Evolutionary conservation across 2,888 invertebrate genomes (phyloP), one percentile per base, ranked within the genome.

Genomic region (Linnaemya vulpina): DNA sequence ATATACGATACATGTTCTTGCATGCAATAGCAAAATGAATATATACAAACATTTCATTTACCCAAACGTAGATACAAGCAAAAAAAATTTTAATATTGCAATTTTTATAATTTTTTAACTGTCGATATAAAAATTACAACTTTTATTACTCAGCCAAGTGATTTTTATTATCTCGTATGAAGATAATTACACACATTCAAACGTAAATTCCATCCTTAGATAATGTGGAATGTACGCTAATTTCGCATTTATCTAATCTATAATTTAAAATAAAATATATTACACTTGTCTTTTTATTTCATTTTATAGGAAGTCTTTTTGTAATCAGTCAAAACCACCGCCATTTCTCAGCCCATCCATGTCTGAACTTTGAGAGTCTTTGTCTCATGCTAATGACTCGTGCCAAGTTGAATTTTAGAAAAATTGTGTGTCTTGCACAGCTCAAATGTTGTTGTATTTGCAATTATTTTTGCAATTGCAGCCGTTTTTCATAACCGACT

Each of bases 331-430:
- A 15, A 77, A 77, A 73, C 15, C 20, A 55, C 17, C 15, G 40
- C 38, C 58, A 46, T 25, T 30, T 40, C 30, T n/a, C n/a, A 55
- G 22, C 20, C 13, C 22, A 62, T 62, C 43, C 35, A 60, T 51
- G 63, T 15, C 46, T 77, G 49, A 43, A 46, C 9, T 49, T 38
- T 49, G 25, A 20, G n/a, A 22, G 46, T 15, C 35, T 60, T 60
- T 49, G 35, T 46, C 74, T 55, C 55, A 70, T 70, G 63, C 68
- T 70, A 53, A 70, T 82, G 82, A 65, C 82, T 82, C 76, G 76
- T 76, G 82, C 63, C 55, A 65, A 68, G 38, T 60, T 40, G n/a
- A 73, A 67, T 80, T 38, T 62, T 55, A 22, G 5, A 46, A 55
- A 58, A 65, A 38, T 73, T 65, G 8, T 43, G 3, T 68, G 51